Percentiles rank a stretch among this genome's conserved stretches.
Evolutionary conservation across 1,140 invertebrate genomes (phyloP).

Genomic region (Varroa destructor): DNA sequence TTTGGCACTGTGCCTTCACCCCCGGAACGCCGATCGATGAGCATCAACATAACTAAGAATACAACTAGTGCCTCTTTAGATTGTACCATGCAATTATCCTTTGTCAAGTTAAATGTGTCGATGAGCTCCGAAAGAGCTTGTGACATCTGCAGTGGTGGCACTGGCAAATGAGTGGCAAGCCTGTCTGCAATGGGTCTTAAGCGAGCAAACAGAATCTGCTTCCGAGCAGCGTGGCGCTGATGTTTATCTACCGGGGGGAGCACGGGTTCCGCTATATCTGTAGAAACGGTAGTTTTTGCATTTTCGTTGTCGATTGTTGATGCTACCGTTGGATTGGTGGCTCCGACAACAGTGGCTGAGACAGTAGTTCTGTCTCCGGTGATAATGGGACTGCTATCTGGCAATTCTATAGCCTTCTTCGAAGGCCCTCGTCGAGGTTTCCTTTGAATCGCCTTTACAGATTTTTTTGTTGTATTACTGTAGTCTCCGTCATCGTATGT

Average conservation of each 20-base stretch:
- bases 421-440: too few relatives aligned
- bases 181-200: neutral
- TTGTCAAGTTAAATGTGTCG: neutral
- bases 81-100: conserved; percentile 7
- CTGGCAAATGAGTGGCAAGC: neutral
- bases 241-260: conserved; percentile 13
- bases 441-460: neutral
- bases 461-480: neutral
- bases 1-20: neutral
- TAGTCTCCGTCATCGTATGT: neutral
- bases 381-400: neutral
- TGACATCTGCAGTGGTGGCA: neutral
- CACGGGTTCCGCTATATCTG: neutral
- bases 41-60: neutral
- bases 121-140: conserved; percentile 4
- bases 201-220: neutral
- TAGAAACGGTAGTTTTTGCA: too few relatives aligned
- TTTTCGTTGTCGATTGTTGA: neutral
- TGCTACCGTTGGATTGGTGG: neutral
- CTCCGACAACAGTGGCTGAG: neutral
- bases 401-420: neutral
- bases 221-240: neutral
- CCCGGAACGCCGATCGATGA: neutral
- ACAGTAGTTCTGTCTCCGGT: neutral
- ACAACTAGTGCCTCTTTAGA: neutral